Base-by-base conservation (phyloP, 30 jellyfish, hydroid and myxozoan species). In the Phacellophora camtschatica region DNA sequence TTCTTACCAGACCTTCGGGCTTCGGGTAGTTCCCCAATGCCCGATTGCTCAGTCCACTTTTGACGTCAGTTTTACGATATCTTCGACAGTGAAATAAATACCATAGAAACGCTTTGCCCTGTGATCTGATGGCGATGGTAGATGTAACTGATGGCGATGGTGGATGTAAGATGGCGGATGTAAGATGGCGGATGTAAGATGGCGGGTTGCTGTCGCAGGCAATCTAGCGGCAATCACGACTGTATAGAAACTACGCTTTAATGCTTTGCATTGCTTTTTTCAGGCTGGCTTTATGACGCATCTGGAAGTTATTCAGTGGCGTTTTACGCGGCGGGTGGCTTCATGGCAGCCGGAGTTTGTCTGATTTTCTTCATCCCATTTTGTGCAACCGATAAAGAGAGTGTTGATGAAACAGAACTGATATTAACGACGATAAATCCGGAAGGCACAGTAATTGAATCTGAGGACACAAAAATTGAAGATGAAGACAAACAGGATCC, bases 251-350 rank as follows among this genome's bases (percentile, higher is more conserved):
- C 73, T 3, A 22, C 7, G 3, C 22, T 19, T 5, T 28, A 45
- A 25, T 4, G 9, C n/a, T 70, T 39, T 10, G 3, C 6, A 22
- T 55, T 41, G 11, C 12, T 30, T 28, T 25, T 80, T 41, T 23
- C 72, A 94, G 99, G 99, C 20, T 94, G 99, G 99, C 62, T 94
- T 9, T 94, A 74, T 83, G 97, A 94, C 46, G 59, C 58, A 1
- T 82, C 94, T 6, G 88, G 87, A n/a, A 74, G 94, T 51, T 94
- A 87, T 36, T 66, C 96, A 5, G 88, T 87, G 58, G 97, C 99
- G 2, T 94, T 94, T 54, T 87, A 54, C 64, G 99, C 87, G 11
- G 97, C 99, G 27, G 99, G 99, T 15, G 85, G 93, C 15, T 75
- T 85, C 71, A 94, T 88, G 90, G 90, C 96, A 8, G 88, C 88